Percentiles rank a stretch among this genome's conserved stretches.
These are phyloP conservation scores for Avahi laniger DNA, from an alignment of 2,797 vertebrate genomes.

Conservation along the genomic window DNA sequence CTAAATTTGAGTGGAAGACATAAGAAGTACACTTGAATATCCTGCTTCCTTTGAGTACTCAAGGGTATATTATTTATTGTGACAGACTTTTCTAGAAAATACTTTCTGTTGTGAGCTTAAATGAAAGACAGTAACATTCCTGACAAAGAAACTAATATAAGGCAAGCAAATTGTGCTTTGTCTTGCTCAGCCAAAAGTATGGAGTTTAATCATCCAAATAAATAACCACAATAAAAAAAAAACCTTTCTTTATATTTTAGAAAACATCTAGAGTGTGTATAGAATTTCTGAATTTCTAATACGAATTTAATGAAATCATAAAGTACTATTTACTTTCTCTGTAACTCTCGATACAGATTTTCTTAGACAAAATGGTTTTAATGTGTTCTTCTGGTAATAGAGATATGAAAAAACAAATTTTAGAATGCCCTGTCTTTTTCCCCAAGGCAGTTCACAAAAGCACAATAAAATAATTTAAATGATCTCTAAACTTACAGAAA, in stretches of 20 bases:
- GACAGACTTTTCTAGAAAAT: conserved; percentile 17
- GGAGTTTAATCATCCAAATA: conserved; percentile 1
- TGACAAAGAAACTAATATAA: conserved; percentile 12
- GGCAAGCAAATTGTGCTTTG: neutral
- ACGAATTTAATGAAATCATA: conserved; percentile 19
- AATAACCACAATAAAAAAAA: neutral
- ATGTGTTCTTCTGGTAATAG: neutral
- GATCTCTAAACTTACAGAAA: conserved; percentile 18
- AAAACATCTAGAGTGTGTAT: neutral
- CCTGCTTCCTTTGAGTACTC: neutral
- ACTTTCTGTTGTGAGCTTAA: neutral
- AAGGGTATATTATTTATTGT: neutral
- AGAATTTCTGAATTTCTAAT: neutral
- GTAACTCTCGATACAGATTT: neutral
- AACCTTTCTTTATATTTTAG: neutral
- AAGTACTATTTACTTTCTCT: neutral
- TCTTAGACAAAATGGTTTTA: conserved; percentile 2
- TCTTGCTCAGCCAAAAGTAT: neutral
- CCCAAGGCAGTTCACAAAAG: neutral
- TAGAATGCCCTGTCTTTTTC: neutral
- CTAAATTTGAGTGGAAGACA: neutral
- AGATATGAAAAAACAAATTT: neutral
- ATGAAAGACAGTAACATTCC: neutral
- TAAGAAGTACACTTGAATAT: neutral
- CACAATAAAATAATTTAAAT: neutral